Conservation (phyloP, 2,113 vertebrate genomes). For the Anthoscopus minutus region DNA sequence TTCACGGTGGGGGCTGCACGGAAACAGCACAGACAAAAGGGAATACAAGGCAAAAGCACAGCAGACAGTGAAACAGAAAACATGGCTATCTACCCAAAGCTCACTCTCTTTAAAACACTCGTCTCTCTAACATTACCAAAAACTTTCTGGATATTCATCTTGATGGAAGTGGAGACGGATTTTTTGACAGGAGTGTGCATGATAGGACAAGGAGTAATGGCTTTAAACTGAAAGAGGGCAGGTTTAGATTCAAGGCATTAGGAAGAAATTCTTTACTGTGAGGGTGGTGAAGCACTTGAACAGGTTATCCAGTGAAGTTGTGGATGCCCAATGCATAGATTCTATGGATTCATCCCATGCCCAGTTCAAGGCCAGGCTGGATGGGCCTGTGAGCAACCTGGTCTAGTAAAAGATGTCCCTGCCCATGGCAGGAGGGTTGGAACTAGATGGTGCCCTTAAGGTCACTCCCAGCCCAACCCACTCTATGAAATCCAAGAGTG, state of each 20-base stretch:
- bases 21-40: not conserved
- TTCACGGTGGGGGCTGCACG: not conserved
- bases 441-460: not conserved
- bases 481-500: not conserved
- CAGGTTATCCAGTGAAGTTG: not conserved
- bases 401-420: not conserved
- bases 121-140: not conserved
- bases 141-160: not conserved
- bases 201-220: not conserved
- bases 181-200: not conserved
- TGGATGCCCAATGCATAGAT: too few species aligned
- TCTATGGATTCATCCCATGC: too few species aligned
- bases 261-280: not conserved
- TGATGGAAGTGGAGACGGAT: not conserved
- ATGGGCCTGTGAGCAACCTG: not conserved
- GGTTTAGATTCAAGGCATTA: not conserved
- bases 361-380: not conserved
- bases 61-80: not conserved
- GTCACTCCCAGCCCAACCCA: not conserved
- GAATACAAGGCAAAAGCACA: not conserved
- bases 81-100: not conserved
- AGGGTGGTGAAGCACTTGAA: not conserved
- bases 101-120: not conserved
- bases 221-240: not conserved
- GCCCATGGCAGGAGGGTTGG: not conserved